phyloP scores from a whole-genome alignment of 2,888 invertebrate genomes.

The Meiosimyza decipiens region DNA sequence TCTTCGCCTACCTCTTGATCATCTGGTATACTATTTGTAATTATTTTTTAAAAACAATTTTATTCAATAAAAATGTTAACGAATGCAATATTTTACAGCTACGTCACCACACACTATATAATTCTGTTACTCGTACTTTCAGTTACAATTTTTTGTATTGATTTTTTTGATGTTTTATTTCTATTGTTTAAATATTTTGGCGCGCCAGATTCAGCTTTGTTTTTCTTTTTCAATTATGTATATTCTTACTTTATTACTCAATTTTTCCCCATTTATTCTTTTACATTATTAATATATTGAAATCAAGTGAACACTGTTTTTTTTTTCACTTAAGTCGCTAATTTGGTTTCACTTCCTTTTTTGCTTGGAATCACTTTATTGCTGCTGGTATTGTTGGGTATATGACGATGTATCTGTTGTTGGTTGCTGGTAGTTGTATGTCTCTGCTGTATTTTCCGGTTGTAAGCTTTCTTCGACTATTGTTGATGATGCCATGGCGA shows the following conservation, averaged over 20 bases:
- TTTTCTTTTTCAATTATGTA: too few species aligned
- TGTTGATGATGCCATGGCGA: slow-evolving; percentile 61
- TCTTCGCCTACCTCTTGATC: too few species aligned
- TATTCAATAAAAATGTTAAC: too few species aligned
- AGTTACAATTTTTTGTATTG: background rate
- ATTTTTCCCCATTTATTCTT: background rate
- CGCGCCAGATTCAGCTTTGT: too few species aligned
- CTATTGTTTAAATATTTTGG: too few species aligned
- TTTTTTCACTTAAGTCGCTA: slow-evolving; percentile 18
- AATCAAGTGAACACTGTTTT: background rate
- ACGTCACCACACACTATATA: background rate
- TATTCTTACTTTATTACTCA: background rate
- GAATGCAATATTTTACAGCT: too few species aligned
- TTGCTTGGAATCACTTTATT: slow-evolving; percentile 16
- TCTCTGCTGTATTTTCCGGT: slow-evolving; percentile 64
- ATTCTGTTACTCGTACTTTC: slow-evolving; percentile 14
- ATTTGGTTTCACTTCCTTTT: slow-evolving; percentile 8
- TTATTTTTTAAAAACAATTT: too few species aligned
- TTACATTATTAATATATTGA: background rate
- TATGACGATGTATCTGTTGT: slow-evolving; percentile 46
- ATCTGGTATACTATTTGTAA: too few species aligned
- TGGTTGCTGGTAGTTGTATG: slow-evolving; percentile 44
- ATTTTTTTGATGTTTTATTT: too few species aligned
- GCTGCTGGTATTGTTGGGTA: slow-evolving; percentile 55
- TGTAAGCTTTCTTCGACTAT: slow-evolving; percentile 74